Conservation (phyloP, 2,888 invertebrate genomes). For the Andrena fulva region DNA sequence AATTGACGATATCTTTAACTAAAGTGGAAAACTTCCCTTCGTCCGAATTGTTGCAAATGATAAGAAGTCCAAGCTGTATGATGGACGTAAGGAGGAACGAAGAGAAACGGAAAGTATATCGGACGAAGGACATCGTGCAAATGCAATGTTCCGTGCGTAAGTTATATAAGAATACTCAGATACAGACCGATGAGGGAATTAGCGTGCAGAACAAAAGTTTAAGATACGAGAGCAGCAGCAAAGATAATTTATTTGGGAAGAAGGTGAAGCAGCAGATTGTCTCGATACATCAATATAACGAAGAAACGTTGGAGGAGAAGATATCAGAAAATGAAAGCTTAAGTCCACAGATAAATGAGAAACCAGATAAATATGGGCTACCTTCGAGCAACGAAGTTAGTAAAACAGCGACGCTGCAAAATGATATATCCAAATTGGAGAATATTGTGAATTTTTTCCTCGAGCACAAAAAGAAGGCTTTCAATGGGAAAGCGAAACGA, state of each 20-base stretch:
- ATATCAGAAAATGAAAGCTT: background rate
- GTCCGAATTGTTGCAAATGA: conserved; percentile 13
- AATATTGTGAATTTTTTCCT: conserved; percentile 36
- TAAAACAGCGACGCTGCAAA: background rate
- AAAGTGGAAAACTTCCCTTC: conserved; percentile 38
- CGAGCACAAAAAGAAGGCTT: background rate
- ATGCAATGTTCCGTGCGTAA: background rate
- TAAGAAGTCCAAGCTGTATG: background rate
- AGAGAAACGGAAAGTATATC: background rate
- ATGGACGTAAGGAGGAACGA: background rate
- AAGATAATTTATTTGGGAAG: background rate
- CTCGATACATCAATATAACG: background rate
- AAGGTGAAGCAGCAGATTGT: background rate
- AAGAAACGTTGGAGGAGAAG: background rate
- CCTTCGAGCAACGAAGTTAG: background rate
- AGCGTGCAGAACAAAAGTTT: background rate
- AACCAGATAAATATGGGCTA: no score
- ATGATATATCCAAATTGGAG: conserved; percentile 5
- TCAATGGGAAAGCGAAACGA: rapidly evolving
- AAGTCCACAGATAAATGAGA: background rate
- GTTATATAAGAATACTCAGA: background rate
- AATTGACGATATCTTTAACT: conserved; percentile 18
- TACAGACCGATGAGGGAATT: conserved; percentile 2
- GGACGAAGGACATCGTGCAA: background rate
- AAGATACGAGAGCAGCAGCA: background rate